Percentiles rank a stretch among this genome's conserved stretches.
Evolutionary conservation across 2,113 vertebrate species (phyloP).

Genomic region (Microtus richardsoni): DNA sequence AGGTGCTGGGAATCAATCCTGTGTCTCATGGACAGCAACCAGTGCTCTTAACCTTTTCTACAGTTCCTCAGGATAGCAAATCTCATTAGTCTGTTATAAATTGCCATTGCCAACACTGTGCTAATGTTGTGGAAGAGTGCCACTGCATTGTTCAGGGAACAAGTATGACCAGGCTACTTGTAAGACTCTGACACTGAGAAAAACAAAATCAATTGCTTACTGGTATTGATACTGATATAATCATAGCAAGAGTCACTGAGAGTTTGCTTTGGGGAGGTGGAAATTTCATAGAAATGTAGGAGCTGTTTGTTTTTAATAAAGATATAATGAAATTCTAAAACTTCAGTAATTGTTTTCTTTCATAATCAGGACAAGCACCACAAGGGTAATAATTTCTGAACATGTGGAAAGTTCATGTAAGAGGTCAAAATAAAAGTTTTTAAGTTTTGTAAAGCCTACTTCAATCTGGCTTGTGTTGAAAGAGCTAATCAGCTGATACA

Average conservation of each 20-base stretch:
- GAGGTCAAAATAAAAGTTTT: not conserved
- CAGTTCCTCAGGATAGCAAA: not conserved
- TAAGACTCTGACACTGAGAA: not conserved
- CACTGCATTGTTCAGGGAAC: not conserved
- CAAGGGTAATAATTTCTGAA: not conserved
- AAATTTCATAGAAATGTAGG: not conserved
- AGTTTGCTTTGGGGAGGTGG: not conserved
- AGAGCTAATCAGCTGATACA: not conserved
- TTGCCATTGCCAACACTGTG: not conserved
- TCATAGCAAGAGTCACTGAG: not conserved
- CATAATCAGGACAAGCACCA: not conserved
- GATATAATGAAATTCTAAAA: not conserved
- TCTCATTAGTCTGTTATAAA: conserved; percentile 49
- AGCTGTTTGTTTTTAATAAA: not conserved
- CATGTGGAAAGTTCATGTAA: not conserved
- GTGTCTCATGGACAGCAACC: not conserved
- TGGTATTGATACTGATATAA: conserved; percentile 3
- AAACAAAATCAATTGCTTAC: not conserved
- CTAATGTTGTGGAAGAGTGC: not conserved
- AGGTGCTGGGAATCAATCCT: not conserved
- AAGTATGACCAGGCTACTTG: not conserved
- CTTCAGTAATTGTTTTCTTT: conserved; percentile 45
- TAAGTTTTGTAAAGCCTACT: conserved; percentile 4
- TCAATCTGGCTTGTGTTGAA: not conserved
- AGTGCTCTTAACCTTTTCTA: not conserved